Percentiles rank a stretch among this genome's conserved stretches.
phyloP scores from a whole-genome alignment of 2,113 vertebrate genomes.

The Sebastes fasciatus region DNA sequence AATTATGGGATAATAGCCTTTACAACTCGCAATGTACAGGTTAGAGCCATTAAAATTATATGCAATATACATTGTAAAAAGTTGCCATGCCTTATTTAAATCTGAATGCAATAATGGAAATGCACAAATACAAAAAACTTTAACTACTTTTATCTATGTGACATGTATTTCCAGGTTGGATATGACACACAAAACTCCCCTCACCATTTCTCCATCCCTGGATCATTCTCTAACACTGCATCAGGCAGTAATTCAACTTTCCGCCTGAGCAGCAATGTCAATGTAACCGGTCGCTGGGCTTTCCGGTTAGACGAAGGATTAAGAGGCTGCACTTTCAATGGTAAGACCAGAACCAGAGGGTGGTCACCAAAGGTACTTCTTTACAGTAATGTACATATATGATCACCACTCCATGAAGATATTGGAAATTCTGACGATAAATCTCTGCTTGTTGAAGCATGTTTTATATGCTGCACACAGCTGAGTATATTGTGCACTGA shows the following conservation, averaged over 20 bases:
- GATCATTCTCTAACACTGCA: slow-evolving; percentile 21
- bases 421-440: background rate
- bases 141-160: background rate
- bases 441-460: background rate
- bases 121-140: background rate
- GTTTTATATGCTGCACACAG: background rate
- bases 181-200: slow-evolving; percentile 56
- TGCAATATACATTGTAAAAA: rapidly evolving
- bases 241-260: slow-evolving; percentile 13
- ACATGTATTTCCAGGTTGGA: slow-evolving; percentile 65
- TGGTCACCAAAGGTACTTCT: background rate
- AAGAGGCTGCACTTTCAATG: slow-evolving; percentile 47
- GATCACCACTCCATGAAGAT: background rate
- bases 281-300: slow-evolving; percentile 63
- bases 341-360: slow-evolving; percentile 1
- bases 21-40: background rate
- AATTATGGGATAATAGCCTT: slow-evolving; percentile 72
- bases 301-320: slow-evolving; percentile 51
- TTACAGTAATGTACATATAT: background rate
- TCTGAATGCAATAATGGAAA: background rate
- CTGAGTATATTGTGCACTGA: background rate
- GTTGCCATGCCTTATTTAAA: background rate
- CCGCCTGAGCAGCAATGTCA: slow-evolving; percentile 21
- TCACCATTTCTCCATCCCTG: slow-evolving; percentile 62
- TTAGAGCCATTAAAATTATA: slow-evolving; percentile 16